Percentiles rank a stretch among this genome's conserved stretches.
phyloP scores from a whole-genome alignment of 2,888 invertebrate species.

The Drosophila buzzatii region DNA sequence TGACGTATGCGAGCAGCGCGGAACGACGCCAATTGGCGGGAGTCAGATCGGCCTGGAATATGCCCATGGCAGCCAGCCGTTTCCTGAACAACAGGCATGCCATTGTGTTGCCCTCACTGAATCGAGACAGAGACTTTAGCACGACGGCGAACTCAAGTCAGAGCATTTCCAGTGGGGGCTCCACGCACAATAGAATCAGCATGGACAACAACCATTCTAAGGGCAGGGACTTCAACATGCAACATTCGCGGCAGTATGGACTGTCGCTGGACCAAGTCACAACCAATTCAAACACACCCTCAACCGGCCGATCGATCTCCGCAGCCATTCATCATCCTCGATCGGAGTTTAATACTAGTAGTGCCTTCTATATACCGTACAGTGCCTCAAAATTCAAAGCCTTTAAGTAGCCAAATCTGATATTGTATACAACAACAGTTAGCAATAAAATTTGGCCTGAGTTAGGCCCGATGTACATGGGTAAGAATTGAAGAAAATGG shows the following conservation, averaged over 20 bases:
- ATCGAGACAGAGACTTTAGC: slow-evolving; percentile 60
- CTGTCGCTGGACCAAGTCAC: slow-evolving; percentile 25
- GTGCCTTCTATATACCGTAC: slow-evolving; percentile 83
- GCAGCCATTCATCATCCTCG: slow-evolving; percentile 82
- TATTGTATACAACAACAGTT: slow-evolving; percentile 43
- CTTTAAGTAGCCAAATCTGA: slow-evolving; percentile 77
- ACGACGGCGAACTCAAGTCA: slow-evolving; percentile 60
- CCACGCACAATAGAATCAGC: slow-evolving; percentile 44
- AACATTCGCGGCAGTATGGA: slow-evolving; percentile 42
- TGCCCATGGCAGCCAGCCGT: slow-evolving; percentile 72
- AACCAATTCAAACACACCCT: slow-evolving; percentile 73
- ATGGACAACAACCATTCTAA: slow-evolving; percentile 13
- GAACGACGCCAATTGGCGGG: slow-evolving; percentile 54
- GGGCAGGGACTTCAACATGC: slow-evolving; percentile 3
- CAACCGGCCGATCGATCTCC: slow-evolving; percentile 83
- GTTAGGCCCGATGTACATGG: slow-evolving; percentile 3
- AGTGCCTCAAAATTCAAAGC: slow-evolving; percentile 84
- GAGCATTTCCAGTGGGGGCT: slow-evolving; percentile 56
- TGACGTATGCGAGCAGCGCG: slow-evolving; percentile 55
- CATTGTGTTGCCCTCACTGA: slow-evolving; percentile 81
- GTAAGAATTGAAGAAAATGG: neutral
- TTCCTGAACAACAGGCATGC: slow-evolving; percentile 81
- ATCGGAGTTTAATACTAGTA: slow-evolving; percentile 65
- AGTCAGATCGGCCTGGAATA: slow-evolving; percentile 75
- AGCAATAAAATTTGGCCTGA: slow-evolving; percentile 43